Base-by-base conservation (phyloP, 1,140 invertebrate genomes). In the Drosophila sucinea region DNA sequence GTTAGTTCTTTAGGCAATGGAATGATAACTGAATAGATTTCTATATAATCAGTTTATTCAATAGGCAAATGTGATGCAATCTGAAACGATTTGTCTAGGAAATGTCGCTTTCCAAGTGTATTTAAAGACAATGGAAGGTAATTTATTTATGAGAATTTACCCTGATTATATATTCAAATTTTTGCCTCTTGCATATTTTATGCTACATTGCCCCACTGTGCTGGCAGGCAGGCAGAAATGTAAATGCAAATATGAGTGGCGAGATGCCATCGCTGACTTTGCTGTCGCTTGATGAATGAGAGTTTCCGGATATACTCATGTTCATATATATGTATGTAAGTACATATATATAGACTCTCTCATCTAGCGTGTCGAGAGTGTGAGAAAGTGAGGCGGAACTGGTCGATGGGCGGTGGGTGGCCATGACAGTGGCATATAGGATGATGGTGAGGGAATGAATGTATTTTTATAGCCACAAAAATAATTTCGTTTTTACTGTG, bases 401-500 rank as follows among this genome's bases (percentile, higher is more conserved):
- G 44, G 23, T 4, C 7, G 23, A 7, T 51, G 7, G 44, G 23
- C 6, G 8, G 35, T 38, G 17, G 44, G 23, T 27, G 44, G 11
- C 44, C 44, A 51, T 51, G 44, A 10, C 44, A 51, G 23, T 51
- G 44, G 44, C 7, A 47, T 0, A 11, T n/a, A 40, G 40, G 17
- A 30, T 17, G 32, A 60, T 58, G 57, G 38, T 41, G 11, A 40
- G 32, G 40, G 27, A 55, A 35, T 57, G 57, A 73, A 68, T 77
- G 81, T 85, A 71, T 85, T 81, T 86, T 85, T 85, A 85, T 85
- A 70, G 73, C 75, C 82, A 70, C 69, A 79, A 66, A 78, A 79
- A 86, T 82, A 79, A 86, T 87, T 86, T 79, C 67, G 72, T 82
- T 82, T 86, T 86, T 86, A 86, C 83, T 82, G 79, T 67, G 77